Percentiles rank a stretch among this genome's conserved stretches.
phyloP scores from a whole-genome alignment of 2,888 invertebrate genomes.

The Isotomurus palustris region DNA sequence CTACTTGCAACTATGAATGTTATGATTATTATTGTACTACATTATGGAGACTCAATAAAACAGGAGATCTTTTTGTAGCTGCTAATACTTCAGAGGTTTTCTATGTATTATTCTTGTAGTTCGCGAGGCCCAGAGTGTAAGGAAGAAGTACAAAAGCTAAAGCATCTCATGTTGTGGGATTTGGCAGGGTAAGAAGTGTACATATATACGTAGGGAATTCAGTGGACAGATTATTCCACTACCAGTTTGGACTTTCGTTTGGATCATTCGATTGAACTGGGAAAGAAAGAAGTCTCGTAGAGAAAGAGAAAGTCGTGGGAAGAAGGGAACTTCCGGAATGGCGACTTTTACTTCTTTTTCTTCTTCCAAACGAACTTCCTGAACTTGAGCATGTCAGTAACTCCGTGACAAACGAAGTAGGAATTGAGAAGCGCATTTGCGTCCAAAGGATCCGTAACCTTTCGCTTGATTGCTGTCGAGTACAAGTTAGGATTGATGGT shows the following conservation, averaged over 20 bases:
- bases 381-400: slow-evolving; percentile 41
- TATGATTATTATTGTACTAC: too few relatives aligned
- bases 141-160: too few relatives aligned
- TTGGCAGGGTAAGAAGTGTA: too few relatives aligned
- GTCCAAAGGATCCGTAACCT: slow-evolving; percentile 34
- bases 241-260: too few relatives aligned
- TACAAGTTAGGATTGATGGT: background rate
- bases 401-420: slow-evolving; percentile 42
- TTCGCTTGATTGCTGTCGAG: slow-evolving; percentile 36
- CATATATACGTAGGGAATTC: too few relatives aligned
- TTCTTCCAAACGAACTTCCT: slow-evolving; percentile 44
- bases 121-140: too few relatives aligned
- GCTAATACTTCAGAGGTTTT: slow-evolving; percentile 15
- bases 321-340: too few relatives aligned
- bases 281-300: too few relatives aligned
- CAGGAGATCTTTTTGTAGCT: slow-evolving; percentile 23
- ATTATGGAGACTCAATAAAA: slow-evolving; percentile 23
- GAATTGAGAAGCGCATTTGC: slow-evolving; percentile 38
- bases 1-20: slow-evolving; percentile 10
- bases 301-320: background rate
- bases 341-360: slow-evolving; percentile 36
- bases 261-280: too few relatives aligned
- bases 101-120: too few relatives aligned
- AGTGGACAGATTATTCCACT: too few relatives aligned
- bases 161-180: too few relatives aligned